A percentile compares a stretch with the other conserved stretches of the same genome.
These are phyloP conservation scores for Macrophya annulata DNA, from an alignment of 2,888 invertebrate species.

Conservation along the genomic window DNA sequence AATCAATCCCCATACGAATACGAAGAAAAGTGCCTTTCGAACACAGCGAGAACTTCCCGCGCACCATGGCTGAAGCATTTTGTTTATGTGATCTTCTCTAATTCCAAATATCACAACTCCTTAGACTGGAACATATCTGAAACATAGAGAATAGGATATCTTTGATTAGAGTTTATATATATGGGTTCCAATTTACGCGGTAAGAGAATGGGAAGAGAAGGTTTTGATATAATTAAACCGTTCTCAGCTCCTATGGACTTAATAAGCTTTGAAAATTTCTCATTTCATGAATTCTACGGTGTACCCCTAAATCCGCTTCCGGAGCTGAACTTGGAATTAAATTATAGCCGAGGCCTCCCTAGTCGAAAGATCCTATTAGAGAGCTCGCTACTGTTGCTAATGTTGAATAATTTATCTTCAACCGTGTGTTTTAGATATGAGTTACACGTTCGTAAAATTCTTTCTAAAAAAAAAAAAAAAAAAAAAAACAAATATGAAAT, in stretches of 20 bases:
- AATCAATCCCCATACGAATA: slow-evolving; percentile 79
- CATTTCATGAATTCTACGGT: slow-evolving; percentile 2
- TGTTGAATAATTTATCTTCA: slow-evolving; percentile 3
- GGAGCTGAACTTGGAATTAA: slow-evolving; percentile 1
- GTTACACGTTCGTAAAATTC: neutral
- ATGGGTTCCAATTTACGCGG: neutral
- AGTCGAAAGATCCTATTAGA: slow-evolving; percentile 9
- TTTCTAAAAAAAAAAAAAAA: too few relatives aligned
- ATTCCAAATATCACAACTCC: neutral
- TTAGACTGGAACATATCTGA: slow-evolving; percentile 19
- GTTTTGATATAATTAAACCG: neutral
- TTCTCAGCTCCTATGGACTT: neutral
- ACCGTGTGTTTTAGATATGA: neutral
- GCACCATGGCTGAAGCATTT: slow-evolving; percentile 70
- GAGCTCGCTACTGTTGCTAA: neutral
- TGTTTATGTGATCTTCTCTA: neutral
- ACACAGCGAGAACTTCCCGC: slow-evolving; percentile 77
- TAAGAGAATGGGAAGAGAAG: too few relatives aligned
- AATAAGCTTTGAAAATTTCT: slow-evolving; percentile 20
- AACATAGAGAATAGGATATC: neutral
- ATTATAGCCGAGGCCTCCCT: slow-evolving; percentile 21
- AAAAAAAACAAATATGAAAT: too few relatives aligned
- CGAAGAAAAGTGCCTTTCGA: slow-evolving; percentile 79
- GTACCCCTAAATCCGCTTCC: neutral
- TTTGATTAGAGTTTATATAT: neutral